A percentile compares a stretch with the other conserved stretches of the same genome.
phyloP scores from a whole-genome alignment of 2,113 vertebrate genomes.

The Tyto alba region DNA sequence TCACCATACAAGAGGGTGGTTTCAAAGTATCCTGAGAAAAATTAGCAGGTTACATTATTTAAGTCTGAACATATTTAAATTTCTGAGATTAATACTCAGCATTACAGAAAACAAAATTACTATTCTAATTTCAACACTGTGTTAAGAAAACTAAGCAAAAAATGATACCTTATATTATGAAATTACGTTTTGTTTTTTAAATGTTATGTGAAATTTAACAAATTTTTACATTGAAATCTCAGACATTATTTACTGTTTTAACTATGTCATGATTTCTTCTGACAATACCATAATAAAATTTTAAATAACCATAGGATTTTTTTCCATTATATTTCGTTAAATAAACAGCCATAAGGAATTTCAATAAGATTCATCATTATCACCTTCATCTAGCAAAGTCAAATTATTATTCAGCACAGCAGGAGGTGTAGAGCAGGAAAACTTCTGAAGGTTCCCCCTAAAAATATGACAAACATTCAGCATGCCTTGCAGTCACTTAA shows the following conservation, averaged over 20 bases:
- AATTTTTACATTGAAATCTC: not conserved
- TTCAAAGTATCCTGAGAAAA: not conserved
- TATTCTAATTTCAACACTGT: not conserved
- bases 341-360: not conserved
- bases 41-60: not conserved
- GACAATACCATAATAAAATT: not conserved
- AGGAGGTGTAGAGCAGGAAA: not conserved
- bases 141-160: not conserved
- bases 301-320: not conserved
- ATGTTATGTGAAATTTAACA: not conserved
- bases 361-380: not conserved
- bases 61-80: not conserved
- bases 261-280: not conserved
- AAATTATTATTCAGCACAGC: not conserved
- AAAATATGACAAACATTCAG: not conserved
- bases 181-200: not conserved
- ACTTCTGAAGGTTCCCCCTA: not conserved
- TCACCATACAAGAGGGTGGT: fast-evolving
- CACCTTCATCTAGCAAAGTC: not conserved
- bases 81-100: not conserved
- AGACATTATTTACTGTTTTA: not conserved
- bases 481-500: not conserved
- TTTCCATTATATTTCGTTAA: not conserved
- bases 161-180: fast-evolving
- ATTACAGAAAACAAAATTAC: not conserved